These are phyloP conservation scores for Dendropsophus ebraccatus DNA, from an alignment of 2,113 vertebrate genomes.

Conservation along the genomic window DNA sequence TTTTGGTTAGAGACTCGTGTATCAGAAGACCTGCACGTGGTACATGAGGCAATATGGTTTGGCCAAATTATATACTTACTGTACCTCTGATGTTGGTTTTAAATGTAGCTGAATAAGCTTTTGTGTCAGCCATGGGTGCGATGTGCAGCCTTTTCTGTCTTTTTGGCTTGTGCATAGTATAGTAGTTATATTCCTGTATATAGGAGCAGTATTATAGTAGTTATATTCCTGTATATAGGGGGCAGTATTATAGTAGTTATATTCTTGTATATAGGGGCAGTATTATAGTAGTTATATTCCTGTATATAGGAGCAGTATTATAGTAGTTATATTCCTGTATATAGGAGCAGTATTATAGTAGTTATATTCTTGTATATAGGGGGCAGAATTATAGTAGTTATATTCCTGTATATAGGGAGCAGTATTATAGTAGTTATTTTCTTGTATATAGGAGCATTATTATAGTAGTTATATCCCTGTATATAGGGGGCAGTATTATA, in stretches of 20 bases:
- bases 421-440: conserved; percentile 6
- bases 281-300: no score
- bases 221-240: conserved; percentile 11
- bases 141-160: no score
- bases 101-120: no score
- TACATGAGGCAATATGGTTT: no score
- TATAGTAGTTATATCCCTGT: no score
- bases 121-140: no score
- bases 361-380: not conserved
- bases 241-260: conserved; percentile 15
- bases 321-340: not conserved
- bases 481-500: no score
- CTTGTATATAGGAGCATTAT: not conserved
- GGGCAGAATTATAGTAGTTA: not conserved
- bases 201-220: conserved; percentile 16
- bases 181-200: conserved; percentile 1
- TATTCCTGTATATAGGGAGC: not conserved
- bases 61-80: no score
- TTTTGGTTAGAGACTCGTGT: no score
- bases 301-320: no score
- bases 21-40: no score
- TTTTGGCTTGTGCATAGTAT: not conserved
- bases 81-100: no score
- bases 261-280: not conserved
- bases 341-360: conserved; percentile 6